Base-by-base conservation (phyloP, 2,888 invertebrate species). In the Hemistola chrysoprasaria region DNA sequence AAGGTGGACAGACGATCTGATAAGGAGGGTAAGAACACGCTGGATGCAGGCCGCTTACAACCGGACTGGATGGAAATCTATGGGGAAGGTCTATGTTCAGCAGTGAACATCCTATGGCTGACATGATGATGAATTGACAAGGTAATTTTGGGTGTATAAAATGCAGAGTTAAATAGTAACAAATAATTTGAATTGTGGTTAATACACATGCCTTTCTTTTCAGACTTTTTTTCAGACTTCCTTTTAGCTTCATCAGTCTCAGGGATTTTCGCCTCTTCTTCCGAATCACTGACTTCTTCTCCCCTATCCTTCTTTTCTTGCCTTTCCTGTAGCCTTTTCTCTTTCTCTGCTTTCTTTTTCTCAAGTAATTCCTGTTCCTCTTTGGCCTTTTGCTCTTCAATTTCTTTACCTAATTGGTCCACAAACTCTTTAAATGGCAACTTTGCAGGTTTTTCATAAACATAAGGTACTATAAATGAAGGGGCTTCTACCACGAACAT, bases 401-500 rank as follows among this genome's bases (percentile, higher is more conserved):
- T 85, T 62, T 92, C 91, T 50, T 91, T 90, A 22, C 91, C 92
- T 48, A 94, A 81, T 58, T 91, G 90, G 22, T 88, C 88, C 20
- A 95, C 91, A 70, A 93, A 93, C 52, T 94, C 93, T 69, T 93
- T 93, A 49, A 97, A 91, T 40, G 94, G 93, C 62, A 94, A 93
- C 3, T 93, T 76, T 1, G 97, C 95, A 6, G 96, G 95, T 72
- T 97, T 97, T 73, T 97, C 97, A 78, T 97, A 97, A 10, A 97
- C 95, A 73, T 97, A 97, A 29, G 97, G 97, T 56, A 97, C 97
- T 69, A 97, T 96, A 70, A 97, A 97, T 10, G 96, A 97, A 3
- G 97, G 97, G 16, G 97, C 97, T 78, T 97, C 97, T 6, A 97
- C 94, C 6, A 97, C 96, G 74, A 94, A 97, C 94, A 97, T 97